Percentiles rank a stretch among this genome's conserved stretches.
Evolutionary conservation across 2,797 vertebrate genomes (phyloP).

Genomic region (Catharus ustulatus): DNA sequence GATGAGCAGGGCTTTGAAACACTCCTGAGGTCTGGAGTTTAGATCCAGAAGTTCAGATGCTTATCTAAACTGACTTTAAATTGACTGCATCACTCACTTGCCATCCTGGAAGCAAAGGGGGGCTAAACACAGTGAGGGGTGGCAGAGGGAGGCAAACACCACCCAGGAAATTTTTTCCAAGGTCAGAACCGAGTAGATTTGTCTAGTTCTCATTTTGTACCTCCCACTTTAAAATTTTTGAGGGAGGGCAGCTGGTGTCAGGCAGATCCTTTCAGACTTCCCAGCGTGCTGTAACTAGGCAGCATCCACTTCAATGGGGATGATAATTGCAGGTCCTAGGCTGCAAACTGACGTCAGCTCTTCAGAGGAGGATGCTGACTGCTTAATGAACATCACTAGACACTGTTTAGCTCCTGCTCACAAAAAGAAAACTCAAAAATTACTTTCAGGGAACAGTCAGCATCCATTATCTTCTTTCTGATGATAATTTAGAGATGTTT

Average conservation of each 20-base stretch:
- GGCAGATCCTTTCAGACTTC: constrained; percentile 2
- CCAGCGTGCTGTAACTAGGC: constrained; percentile 47
- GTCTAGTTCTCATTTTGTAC: not conserved
- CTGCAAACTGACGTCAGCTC: constrained; percentile 43
- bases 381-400: constrained; percentile 60
- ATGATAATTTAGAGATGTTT: constrained; percentile 16
- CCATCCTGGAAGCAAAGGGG: not conserved
- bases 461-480: constrained; percentile 18
- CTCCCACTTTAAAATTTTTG: not conserved
- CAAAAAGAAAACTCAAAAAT: constrained; percentile 11
- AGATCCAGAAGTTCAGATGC: not conserved
- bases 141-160: accelerated
- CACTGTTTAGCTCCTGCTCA: not conserved
- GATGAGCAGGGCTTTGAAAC: not conserved
- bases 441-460: constrained; percentile 10
- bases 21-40: not conserved
- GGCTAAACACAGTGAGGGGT: not conserved
- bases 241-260: constrained; percentile 53
- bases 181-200: not conserved
- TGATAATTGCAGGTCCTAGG: constrained; percentile 42
- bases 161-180: not conserved
- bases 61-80: not conserved
- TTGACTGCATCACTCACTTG: not conserved
- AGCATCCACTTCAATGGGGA: constrained; percentile 35
- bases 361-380: constrained; percentile 56